Percentiles rank a stretch among this genome's conserved stretches.
Conservation (phyloP, 2,113 vertebrate species). For the Muntiacus reevesi region DNA sequence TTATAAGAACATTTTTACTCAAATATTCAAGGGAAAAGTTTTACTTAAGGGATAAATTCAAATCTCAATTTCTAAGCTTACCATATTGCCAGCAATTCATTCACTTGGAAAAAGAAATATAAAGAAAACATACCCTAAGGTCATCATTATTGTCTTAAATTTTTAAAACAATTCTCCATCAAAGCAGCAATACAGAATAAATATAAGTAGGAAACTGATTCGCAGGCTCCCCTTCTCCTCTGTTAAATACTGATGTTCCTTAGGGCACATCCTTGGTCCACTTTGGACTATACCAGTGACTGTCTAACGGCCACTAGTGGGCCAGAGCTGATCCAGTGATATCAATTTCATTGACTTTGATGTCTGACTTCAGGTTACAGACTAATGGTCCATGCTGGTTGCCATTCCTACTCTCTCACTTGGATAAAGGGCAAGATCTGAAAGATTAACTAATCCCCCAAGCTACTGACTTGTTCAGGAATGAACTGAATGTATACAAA, state of each 20-base stretch:
- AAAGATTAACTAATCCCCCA: neutral
- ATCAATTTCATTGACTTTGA: neutral
- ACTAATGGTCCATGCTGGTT: neutral
- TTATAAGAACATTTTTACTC: neutral
- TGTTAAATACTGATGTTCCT: neutral
- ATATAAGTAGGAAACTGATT: neutral
- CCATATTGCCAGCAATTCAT: neutral
- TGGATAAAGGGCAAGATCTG: neutral
- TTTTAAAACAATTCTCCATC: neutral
- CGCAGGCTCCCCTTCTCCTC: neutral
- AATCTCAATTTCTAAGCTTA: neutral
- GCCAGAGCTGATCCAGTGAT: neutral
- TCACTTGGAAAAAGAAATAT: neutral
- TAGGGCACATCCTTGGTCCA: neutral
- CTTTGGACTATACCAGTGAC: neutral
- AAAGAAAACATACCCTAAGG: neutral
- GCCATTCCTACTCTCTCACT: neutral
- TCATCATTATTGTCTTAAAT: neutral
- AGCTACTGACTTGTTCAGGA: neutral
- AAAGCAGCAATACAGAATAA: neutral
- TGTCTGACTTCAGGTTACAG: neutral
- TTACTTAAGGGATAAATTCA: neutral
- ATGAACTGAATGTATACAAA: neutral
- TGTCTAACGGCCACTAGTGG: neutral
- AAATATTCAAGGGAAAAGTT: neutral